Conservation (phyloP, 2,888 invertebrate species). For the Epistrophella euchroma region DNA sequence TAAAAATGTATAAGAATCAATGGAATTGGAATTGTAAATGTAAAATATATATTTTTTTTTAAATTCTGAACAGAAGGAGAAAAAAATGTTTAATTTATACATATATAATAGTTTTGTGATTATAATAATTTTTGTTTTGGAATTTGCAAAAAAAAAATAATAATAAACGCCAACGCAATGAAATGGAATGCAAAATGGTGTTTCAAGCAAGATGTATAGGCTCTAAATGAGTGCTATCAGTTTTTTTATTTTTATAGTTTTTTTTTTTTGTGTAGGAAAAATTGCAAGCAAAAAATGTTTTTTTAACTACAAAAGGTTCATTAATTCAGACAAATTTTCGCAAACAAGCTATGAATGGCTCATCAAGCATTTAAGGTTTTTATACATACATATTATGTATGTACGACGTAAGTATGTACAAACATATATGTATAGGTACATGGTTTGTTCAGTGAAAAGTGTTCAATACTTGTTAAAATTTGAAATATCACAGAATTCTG, state of each 20-base stretch:
- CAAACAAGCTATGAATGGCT: too few relatives aligned
- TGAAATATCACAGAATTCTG: too few relatives aligned
- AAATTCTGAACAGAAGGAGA: conserved; percentile 48
- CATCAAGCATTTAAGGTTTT: too few relatives aligned
- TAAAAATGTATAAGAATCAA: conserved; percentile 44
- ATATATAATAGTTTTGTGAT: conserved; percentile 55
- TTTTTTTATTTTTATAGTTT: not conserved
- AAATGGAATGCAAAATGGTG: conserved; percentile 51
- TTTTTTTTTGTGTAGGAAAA: conserved; percentile 3
- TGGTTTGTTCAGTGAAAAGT: too few relatives aligned
- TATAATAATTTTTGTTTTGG: conserved; percentile 24
- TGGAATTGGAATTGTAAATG: conserved; percentile 58
- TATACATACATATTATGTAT: too few relatives aligned
- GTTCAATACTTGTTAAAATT: too few relatives aligned
- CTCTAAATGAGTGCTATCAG: conserved; percentile 22
- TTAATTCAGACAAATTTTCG: too few relatives aligned
- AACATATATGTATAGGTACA: too few relatives aligned
- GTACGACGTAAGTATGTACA: too few relatives aligned
- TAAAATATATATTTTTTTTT: conserved; percentile 27
- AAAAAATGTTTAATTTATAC: conserved; percentile 47
- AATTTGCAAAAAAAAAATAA: conserved; percentile 52
- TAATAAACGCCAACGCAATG: conserved; percentile 57
- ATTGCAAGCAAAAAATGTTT: not conserved
- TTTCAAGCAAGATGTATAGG: conserved; percentile 28
- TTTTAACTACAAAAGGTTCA: too few relatives aligned